A percentile compares a stretch with the other conserved stretches of the same genome.
Evolutionary conservation across 2,797 vertebrate genomes (phyloP).

Genomic region (Parauchenoglanis ngamensis): DNA sequence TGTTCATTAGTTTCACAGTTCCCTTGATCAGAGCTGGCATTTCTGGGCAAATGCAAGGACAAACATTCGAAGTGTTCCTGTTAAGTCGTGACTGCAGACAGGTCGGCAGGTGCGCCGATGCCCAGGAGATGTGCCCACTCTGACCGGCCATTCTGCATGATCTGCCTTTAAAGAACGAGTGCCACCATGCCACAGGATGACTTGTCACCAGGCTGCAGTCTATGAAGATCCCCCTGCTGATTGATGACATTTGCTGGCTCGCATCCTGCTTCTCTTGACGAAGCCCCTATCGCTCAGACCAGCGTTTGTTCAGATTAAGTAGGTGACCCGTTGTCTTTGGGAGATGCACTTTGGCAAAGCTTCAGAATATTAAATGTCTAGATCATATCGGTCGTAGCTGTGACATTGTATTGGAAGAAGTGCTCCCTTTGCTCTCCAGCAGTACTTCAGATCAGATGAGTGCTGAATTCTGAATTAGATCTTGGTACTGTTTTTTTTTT

Average conservation of each 20-base stretch:
- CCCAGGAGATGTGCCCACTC: slow-evolving; percentile 73
- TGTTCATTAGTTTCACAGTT: slow-evolving; percentile 15
- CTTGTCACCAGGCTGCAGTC: slow-evolving; percentile 56
- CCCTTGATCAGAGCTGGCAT: slow-evolving; percentile 1
- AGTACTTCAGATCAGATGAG: slow-evolving; percentile 10
- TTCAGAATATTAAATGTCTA: slow-evolving; percentile 74
- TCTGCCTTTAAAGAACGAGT: slow-evolving; percentile 51
- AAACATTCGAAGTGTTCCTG: slow-evolving; percentile 56
- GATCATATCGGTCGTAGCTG: slow-evolving; percentile 74
- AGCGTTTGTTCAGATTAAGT: slow-evolving; percentile 68
- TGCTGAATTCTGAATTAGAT: slow-evolving; percentile 19
- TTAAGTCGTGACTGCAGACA: slow-evolving; percentile 69
- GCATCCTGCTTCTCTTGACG: slow-evolving; percentile 67
- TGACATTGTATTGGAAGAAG: slow-evolving; percentile 70
- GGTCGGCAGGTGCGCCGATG: slow-evolving; percentile 72
- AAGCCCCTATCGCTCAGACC: slow-evolving; percentile 58
- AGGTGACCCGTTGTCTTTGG: slow-evolving; percentile 74
- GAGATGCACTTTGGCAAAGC: slow-evolving; percentile 73
- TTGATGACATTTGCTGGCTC: slow-evolving; percentile 75
- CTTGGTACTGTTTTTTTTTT: neutral
- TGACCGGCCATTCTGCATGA: slow-evolving; percentile 62
- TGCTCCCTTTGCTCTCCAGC: slow-evolving; percentile 8
- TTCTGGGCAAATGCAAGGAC: slow-evolving; percentile 37
- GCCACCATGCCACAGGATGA: slow-evolving; percentile 64
- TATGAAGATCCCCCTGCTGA: slow-evolving; percentile 63